A percentile compares a stretch with the other conserved stretches of the same genome.
Conservation (phyloP, 2,797 vertebrate species). For the Neopelma chrysocephalum region DNA sequence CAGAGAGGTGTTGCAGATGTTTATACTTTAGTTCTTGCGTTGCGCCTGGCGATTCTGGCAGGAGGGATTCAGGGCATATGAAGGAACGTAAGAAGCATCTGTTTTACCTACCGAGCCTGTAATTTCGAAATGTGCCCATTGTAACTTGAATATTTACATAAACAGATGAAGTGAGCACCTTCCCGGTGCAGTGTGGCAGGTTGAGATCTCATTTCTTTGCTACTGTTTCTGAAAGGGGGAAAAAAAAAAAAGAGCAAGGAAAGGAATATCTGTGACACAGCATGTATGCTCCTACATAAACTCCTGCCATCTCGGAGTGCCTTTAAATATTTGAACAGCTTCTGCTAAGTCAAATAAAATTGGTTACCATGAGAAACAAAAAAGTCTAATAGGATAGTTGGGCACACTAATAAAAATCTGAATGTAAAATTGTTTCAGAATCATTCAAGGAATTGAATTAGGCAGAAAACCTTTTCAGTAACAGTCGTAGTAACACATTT, state of each 20-base stretch:
- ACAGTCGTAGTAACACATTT: background rate
- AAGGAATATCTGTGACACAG: constrained; percentile 58
- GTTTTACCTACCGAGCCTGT: constrained; percentile 29
- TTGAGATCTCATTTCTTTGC: constrained; percentile 32
- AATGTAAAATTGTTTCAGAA: constrained; percentile 14
- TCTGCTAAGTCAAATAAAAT: constrained; percentile 62
- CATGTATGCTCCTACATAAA: constrained; percentile 66
- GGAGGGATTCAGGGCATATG: constrained; percentile 3
- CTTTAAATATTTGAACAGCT: constrained; percentile 70
- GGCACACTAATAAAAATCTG: background rate
- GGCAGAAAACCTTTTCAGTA: constrained; percentile 4
- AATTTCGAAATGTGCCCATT: constrained; percentile 43
- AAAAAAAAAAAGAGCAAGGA: background rate
- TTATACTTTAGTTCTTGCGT: constrained; percentile 65
- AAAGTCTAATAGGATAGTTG: constrained; percentile 62
- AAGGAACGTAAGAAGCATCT: constrained; percentile 61
- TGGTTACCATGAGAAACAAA: constrained; percentile 71
- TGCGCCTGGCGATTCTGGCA: constrained; percentile 44
- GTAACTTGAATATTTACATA: constrained; percentile 57
- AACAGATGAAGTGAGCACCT: constrained; percentile 32
- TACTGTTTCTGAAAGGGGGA: background rate
- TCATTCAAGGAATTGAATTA: background rate
- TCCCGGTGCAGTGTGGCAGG: background rate
- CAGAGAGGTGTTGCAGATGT: constrained; percentile 67
- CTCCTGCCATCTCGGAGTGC: constrained; percentile 69